Evolutionary conservation across 2,113 vertebrate species (phyloP), one percentile per base, ranked within the genome.

Genomic region (Brienomyrus brachyistius): DNA sequence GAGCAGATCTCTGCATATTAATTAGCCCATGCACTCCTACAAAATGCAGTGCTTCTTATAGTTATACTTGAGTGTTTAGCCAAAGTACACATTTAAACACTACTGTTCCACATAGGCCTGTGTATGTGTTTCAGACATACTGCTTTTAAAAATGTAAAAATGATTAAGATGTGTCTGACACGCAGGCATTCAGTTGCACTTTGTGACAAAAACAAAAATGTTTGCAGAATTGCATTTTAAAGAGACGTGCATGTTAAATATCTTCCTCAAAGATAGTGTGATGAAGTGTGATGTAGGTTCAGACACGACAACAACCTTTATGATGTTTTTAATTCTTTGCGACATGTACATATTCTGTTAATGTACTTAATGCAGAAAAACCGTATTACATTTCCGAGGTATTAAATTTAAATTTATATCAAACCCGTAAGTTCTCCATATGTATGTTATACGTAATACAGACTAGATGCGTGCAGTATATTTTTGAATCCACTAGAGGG

Each of bases 401-500:
- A 43, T 80, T 43, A 6, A 17, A 43, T 43, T 43, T 19, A 80
- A 2, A 77, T 77, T 35, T 77, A 77, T 77, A 40, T 9, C 35
- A 80, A 77, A 40, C 5, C 17, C 4, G 40, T 74, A 27, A 80
- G 0, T 40, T 80, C 31, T 19, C 11, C 13, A 43, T 35, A 35
- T 43, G 35, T 40, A 40, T 40, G n/a, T 80, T 56, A 7, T 2
- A 56, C 19, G 15, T 43, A 35, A 80, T 80, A 80, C 35, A 17
- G 31, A 43, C 40, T 19, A 43, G 15, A 80, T 40, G 74, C 15
- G n/a, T 80, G 74, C 74, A 89, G n/a, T 56, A 56, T 5, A 54
- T 23, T 5, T 23, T 89, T 45, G 40, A 13, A 43, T 35, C 15
- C 88, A 54, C 88, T 54, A 89, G 88, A n/a, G 70, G 88, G 88